Evolutionary conservation across 2,888 invertebrate genomes (phyloP), one percentile per base, ranked within the genome.

Genomic region (Nomada fabriciana): DNA sequence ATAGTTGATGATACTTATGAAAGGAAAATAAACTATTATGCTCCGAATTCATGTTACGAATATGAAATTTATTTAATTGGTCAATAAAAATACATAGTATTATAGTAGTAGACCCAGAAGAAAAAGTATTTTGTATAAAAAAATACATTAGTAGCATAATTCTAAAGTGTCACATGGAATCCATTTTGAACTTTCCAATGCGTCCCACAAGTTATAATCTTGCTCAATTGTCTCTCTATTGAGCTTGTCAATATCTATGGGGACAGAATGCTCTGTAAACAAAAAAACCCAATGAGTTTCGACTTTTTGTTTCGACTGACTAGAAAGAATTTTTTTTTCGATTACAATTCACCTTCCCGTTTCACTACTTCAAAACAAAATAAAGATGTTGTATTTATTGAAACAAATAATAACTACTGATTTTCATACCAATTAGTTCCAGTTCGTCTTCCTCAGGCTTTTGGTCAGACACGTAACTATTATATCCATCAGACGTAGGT

Each of bases 121-220:
- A 5, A 42, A 11, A n/a, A 53, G 18, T 59, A 65, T 53, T 70
- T 50, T 57, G 60, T 55, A 20, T n/a, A 76, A 5, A 59, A 59
- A 10, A 42, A 7, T 36, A 36, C 29, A 59, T n/a, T 69, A 93
- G 90, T 94, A 95, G 89, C 95, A 95, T 36, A 95, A 95, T 94
- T 97, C 97, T 59, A 97, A 92, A 43, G 96, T 95, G 82, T 97
- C 97, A 82, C 96, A 96, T 0, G 97, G 97, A 90, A 97, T 95
- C 98, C 98, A 98, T 91, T 97, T 97, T 0, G 97, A 97, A 81
- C 96, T 95, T 92, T 98, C 98, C 63, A 98, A 91, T 20, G 96
- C 96, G 93, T 97, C 98, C 96, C 97, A 98, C 42, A 98, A 93
- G 69, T 96, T 96, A 76, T 96, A 95, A 90, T 97, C 97, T 29